Percentiles rank a stretch among this genome's conserved stretches.
phyloP scores from a whole-genome alignment of 2,888 invertebrate genomes.

The Branchellion lobata region DNA sequence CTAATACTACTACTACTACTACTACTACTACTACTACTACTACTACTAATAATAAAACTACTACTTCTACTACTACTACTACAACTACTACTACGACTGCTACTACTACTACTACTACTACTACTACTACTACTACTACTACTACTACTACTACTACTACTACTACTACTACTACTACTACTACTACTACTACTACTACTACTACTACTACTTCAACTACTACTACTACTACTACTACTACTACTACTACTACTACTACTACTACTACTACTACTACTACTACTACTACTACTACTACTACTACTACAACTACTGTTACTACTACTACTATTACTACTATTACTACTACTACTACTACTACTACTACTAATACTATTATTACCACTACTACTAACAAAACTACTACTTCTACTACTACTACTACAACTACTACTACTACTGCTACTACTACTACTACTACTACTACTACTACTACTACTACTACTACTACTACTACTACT shows the following conservation, averaged over 20 bases:
- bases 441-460: neutral
- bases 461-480: neutral
- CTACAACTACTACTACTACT: neutral
- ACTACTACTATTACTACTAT: neutral
- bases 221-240: neutral
- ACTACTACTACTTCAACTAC: neutral
- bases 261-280: neutral
- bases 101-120: neutral
- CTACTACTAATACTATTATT: slow-evolving; percentile 18
- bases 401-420: neutral
- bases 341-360: neutral
- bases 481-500: neutral
- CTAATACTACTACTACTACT: slow-evolving; percentile 51
- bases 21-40: too few species aligned
- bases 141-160: neutral
- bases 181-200: neutral
- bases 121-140: neutral
- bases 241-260: neutral
- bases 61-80: slow-evolving; percentile 51
- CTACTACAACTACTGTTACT: neutral
- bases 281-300: neutral
- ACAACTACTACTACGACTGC: slow-evolving; percentile 34
- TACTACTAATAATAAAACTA: too few species aligned
- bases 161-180: neutral
- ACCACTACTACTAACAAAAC: neutral